Evolutionary conservation across 92 coral and sea anemone genomes (phyloP), one percentile per base, ranked within the genome.

Genomic region (Heteractis magnifica): DNA sequence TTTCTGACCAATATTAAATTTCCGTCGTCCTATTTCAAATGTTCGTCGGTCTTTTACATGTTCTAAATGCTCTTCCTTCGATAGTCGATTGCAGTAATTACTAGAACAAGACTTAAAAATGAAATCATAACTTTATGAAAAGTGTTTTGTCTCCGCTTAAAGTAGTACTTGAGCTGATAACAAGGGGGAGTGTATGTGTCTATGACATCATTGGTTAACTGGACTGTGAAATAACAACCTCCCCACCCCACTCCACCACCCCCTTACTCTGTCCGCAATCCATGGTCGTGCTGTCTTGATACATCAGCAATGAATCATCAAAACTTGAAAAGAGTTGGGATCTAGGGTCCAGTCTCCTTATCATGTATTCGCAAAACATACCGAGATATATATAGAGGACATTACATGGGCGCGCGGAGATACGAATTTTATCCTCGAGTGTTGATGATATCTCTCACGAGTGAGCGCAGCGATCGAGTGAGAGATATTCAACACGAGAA

Each of bases 1-100:
- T 52, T 58, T 58, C 64, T 18, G 49, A 65, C 56, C 87, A 76
- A 84, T 72, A 84, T 84, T 84, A 77, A 84, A 84, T 84, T 75
- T 84, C 87, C 87, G 87, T 13, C 65, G 59, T 44, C 44, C 49
- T 34, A 11, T 50, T 51, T 20, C 70, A 60, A 13, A 50, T 59
- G 64, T 5, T 76, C n/a, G 87, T 60, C 87, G 87, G 87, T 50
- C 26, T 62, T 26, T 84, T 50, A 65, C 77, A 84, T 59, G 71
- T 84, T 50, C 19, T 62, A 14, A 76, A 71, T 49, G 21, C 49
- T 52, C 70, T 84, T 84, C 55, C 52, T 64, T 51, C 11, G 73
- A 26, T 10, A 78, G 73, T 71, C 73, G 51, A 49, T 81, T 81
- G 15, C 52, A 75, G 84, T 64, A 60, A 81, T 81, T 81, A 52